Base-by-base conservation (phyloP, 2,888 invertebrate species). In the Drosophila mimica region DNA sequence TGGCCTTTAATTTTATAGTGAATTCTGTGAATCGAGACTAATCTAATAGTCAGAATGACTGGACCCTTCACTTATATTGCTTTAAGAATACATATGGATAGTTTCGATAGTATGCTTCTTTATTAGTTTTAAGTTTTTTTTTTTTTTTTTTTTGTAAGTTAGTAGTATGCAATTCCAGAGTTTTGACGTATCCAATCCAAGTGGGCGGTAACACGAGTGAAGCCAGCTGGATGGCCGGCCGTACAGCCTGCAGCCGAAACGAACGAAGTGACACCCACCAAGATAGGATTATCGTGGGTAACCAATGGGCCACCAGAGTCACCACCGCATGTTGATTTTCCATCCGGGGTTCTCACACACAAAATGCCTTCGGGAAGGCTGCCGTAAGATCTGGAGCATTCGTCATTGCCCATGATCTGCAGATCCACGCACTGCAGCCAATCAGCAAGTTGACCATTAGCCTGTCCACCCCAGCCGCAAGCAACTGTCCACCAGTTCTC, bases 401-500 rank as follows among this genome's bases (percentile, higher is more conserved):
- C 36, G 0, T 20, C 5, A 68, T 92, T 92, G 40, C 82, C 70
- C 8, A 93, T 91, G 51, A 94, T 86, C 6, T 91, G 88, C 7
- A 91, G 63, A 43, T 83, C 71, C 8, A 91, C 91, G 54, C 88
- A 91, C 61, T 93, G 89, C 25, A 94, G 83, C 51, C 92, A 91
- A 3, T 89, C 71, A 51, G 67, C 70, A 20, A 67, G 30, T 13
- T 62, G 11, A 3, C 68, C 66, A 52, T 91, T 83, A 4, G 81
- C 77, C 61, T 60, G 73, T 11, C 82, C 88, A 34, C 94, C 94
- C 94, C 94, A 94, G 17, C 94, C 94, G 56, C 93, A 93, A 51
- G 92, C 92, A 13, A 90, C 81, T 13, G 91, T 92, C 20, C 68
- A 73, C 31, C 79, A 72, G 38, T 90, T 90, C 31, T 83, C 81